Percentiles rank a stretch among this genome's conserved stretches.
phyloP scores from a whole-genome alignment of 2,888 invertebrate genomes.

The Lepidocyrtinus sp. region DNA sequence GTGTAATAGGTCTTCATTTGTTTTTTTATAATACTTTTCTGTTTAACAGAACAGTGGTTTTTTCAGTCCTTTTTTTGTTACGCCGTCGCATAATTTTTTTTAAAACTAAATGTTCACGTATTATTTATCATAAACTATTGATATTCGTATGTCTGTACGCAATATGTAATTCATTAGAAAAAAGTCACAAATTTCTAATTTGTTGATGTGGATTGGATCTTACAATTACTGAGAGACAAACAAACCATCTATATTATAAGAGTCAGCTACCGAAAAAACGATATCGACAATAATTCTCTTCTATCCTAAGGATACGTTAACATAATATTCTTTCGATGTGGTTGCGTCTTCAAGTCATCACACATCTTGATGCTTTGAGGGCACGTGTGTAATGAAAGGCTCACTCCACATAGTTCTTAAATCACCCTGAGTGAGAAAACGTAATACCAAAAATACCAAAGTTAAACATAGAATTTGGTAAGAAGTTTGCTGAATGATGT shows the following conservation, averaged over 20 bases:
- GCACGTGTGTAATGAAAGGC: slow-evolving; percentile 88
- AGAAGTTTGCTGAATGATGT: neutral
- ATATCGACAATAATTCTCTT: slow-evolving; percentile 21
- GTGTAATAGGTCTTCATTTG: slow-evolving; percentile 49
- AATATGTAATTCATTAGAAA: neutral
- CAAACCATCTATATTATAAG: slow-evolving; percentile 2
- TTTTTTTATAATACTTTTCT: slow-evolving; percentile 59
- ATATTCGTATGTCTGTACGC: too few species aligned
- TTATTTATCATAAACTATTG: too few species aligned
- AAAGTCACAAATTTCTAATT: slow-evolving; percentile 2
- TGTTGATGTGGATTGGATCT: slow-evolving; percentile 3
- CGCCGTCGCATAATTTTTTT: slow-evolving; percentile 34
- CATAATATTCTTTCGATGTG: slow-evolving; percentile 43
- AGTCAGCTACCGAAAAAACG: slow-evolving; percentile 39
- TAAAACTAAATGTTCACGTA: neutral
- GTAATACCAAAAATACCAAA: neutral
- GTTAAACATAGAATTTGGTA: neutral
- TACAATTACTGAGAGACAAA: slow-evolving; percentile 40
- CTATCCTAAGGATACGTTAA: slow-evolving; percentile 13
- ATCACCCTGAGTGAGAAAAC: slow-evolving; percentile 83
- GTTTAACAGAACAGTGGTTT: slow-evolving; percentile 53
- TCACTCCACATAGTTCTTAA: slow-evolving; percentile 98
- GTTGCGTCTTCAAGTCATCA: slow-evolving; percentile 73
- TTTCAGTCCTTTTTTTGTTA: slow-evolving; percentile 52
- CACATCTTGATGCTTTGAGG: slow-evolving; percentile 87